Base-by-base conservation (phyloP, 2,888 invertebrate species). In the Psylliodes chrysocephalus region DNA sequence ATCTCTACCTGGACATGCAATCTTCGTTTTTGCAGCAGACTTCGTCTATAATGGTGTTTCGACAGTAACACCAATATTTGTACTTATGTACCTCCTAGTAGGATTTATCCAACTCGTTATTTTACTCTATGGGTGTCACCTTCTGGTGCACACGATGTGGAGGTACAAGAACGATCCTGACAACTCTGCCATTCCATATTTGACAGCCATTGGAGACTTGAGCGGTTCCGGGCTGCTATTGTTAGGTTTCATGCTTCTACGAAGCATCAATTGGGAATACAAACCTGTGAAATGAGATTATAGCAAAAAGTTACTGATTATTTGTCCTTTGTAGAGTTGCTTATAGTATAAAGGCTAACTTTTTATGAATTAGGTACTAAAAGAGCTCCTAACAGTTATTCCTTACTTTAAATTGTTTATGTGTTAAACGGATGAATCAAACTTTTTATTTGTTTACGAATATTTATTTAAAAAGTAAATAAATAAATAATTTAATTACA, bases 181-280 rank as follows among this genome's bases (percentile, higher is more conserved):
- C 83, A 96, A 95, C 81, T 92, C 93, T 28, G 93, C 95, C 51
- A 96, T 97, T 72, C 96, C 96, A 1, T 96, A 95, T 83, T 85
- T 97, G 72, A 97, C 96, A 0, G 93, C 98, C 0, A 79, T 97
- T 12, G 98, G 98, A 17, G 98, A 98, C 82, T 87, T 98, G 5
- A 85, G 94, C 0, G 98, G 98, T 19, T 95, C 96, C 2, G 85
- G 90, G 52, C 86, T 94, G 74, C 82, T 95, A 28, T 89, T 90
- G 0, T 76, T 89, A 2, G 92, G 93, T 1, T 94, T 94, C 82
- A 84, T 89, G 63, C 88, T 89, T 69, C 84, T 91, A 22, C 76
- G 74, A 64, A 47, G 82, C 2, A 84, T 87, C 63, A 84, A 84
- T 47, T 75, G 84, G 18, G 68, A 75, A 83, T 68, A 68, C 28